Conservation (phyloP, 2,888 invertebrate species). For the Xestia sexstrigata region DNA sequence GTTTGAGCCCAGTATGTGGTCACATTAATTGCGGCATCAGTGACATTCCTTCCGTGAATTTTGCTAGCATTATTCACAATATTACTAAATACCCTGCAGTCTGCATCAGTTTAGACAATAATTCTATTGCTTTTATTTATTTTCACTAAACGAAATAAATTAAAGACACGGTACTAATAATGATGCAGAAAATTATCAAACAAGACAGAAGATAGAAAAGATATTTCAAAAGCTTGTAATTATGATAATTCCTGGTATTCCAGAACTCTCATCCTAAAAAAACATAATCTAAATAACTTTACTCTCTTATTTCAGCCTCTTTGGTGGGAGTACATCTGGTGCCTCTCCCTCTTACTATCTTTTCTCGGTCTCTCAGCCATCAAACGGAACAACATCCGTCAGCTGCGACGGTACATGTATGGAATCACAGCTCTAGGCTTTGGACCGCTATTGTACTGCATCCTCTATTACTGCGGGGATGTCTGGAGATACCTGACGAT, state of each 20-base stretch:
- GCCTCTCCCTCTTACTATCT: constrained; percentile 95
- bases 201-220: too few relatives aligned
- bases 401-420: constrained; percentile 95
- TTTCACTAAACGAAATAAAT: too few relatives aligned
- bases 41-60: not conserved
- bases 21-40: too few relatives aligned
- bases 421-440: constrained; percentile 93
- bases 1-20: too few relatives aligned
- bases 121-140: too few relatives aligned
- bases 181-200: too few relatives aligned
- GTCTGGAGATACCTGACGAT: constrained; percentile 93
- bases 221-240: not conserved
- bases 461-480: constrained; percentile 95
- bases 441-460: constrained; percentile 95
- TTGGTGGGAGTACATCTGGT: constrained; percentile 99
- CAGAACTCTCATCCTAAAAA: not conserved
- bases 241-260: not conserved
- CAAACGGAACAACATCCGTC: constrained; percentile 95
- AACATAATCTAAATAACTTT: not conserved
- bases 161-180: too few relatives aligned
- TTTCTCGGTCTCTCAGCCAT: constrained; percentile 96
- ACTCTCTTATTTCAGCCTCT: constrained; percentile 91
- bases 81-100: too few relatives aligned
- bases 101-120: too few relatives aligned
- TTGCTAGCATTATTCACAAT: too few relatives aligned